These are phyloP conservation scores for Calidris pugnax DNA, from an alignment of 2,113 vertebrate genomes.

Conservation along the genomic window DNA sequence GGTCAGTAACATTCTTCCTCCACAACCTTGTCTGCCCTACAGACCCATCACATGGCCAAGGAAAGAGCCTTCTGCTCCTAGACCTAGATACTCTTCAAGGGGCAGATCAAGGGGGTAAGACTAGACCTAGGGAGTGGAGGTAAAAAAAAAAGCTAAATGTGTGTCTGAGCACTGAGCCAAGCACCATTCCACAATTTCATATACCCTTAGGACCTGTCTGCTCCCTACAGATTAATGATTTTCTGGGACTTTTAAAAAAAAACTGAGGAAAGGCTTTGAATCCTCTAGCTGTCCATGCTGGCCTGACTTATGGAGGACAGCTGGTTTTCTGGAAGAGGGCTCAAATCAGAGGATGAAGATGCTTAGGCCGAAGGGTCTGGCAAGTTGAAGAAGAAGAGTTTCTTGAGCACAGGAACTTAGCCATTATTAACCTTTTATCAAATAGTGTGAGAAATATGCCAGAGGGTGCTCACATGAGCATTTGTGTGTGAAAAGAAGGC, in stretches of 20 bases:
- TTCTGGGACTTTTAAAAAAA: not conserved
- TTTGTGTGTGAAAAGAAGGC: not conserved
- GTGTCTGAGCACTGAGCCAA: not conserved
- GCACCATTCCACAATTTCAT: fast-evolving
- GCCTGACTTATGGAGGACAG: not conserved
- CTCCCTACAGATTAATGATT: not conserved
- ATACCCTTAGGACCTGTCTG: not conserved
- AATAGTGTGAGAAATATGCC: not conserved
- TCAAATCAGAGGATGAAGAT: not conserved
- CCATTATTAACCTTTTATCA: not conserved
- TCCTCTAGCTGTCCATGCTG: not conserved
- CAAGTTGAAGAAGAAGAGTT: not conserved
- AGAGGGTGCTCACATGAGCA: not conserved
- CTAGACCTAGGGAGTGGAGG: not conserved
- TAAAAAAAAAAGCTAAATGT: not conserved
- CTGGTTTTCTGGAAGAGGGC: not conserved
- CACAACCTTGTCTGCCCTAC: not conserved
- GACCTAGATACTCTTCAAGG: not conserved
- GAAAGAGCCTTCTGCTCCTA: not conserved
- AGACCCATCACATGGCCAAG: not conserved
- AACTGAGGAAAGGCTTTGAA: not conserved
- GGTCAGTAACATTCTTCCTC: not conserved
- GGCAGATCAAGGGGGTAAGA: not conserved
- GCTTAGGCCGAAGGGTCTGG: not conserved
- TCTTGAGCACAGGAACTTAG: not conserved